Base-by-base conservation (phyloP, 2,888 invertebrate genomes). In the Branchellion lobata region DNA sequence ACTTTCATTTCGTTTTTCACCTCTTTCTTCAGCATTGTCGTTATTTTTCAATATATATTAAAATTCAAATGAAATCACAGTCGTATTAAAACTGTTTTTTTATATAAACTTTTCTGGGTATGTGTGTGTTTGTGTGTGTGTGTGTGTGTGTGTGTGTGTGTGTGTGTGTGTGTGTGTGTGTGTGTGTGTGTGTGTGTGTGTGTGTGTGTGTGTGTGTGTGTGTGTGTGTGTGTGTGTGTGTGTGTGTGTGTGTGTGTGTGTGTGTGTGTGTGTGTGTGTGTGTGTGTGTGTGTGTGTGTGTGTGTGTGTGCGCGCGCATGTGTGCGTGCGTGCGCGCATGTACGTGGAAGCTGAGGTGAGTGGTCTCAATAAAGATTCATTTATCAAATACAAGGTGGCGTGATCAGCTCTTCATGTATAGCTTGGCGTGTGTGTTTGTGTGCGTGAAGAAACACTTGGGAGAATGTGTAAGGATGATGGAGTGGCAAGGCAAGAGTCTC, bases 61-160 rank as follows among this genome's bases (percentile, higher is more conserved):
- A n/a, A n/a, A n/a, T n/a, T n/a, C n/a, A n/a, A n/a, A n/a, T n/a
- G n/a, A n/a, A n/a, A n/a, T n/a, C n/a, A n/a, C n/a, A 40, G 8
- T 40, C 14, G 40, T 8, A 5, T 40, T 40, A 40, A 40, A 40
- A 34, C 40, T 71, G 71, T 31, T 36, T 31, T 33, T 71, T 36
- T 71, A 33, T 18, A 71, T 71, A 31, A 8, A 31, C 40, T 18
- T n/a, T n/a, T n/a, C n/a, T n/a, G n/a, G n/a, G n/a, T n/a, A n/a
- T n/a, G n/a, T n/a, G n/a, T n/a, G n/a, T n/a, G n/a, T n/a, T n/a
- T 76, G 34, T 76, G 76, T 76, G 27, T 76, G 51, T 57, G 53
- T 76, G 51, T 57, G 53, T 76, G 76, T 76, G 29, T 69, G 36
- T 78, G 14, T 78, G 68, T 36, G n/a, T 76, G 76, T 31, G n/a